Percentiles rank a stretch among this genome's conserved stretches.
Conservation (phyloP, 1,140 invertebrate species). For the Nasonia longicornis region DNA sequence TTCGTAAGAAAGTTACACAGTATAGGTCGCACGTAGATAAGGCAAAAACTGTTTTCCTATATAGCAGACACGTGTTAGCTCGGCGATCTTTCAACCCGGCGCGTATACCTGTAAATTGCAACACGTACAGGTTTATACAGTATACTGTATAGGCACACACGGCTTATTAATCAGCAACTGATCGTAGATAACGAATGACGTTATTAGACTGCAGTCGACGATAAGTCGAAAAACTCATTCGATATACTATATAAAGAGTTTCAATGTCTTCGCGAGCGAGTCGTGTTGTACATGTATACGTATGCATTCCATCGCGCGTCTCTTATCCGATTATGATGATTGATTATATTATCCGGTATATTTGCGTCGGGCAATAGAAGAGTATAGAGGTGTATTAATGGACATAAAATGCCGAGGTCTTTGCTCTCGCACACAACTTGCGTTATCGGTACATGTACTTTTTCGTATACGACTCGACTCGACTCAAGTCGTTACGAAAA, state of each 20-base stretch:
- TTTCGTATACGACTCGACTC: too few species aligned
- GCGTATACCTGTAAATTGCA: neutral
- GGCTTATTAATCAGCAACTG: neutral
- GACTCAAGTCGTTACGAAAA: too few species aligned
- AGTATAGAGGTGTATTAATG: neutral
- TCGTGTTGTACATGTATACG: neutral
- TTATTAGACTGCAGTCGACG: neutral
- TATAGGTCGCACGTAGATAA: neutral
- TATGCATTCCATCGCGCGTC: slow-evolving; percentile 3
- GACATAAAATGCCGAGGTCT: slow-evolving; percentile 16
- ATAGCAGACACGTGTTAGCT: neutral
- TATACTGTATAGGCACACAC: neutral
- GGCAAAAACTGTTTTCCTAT: neutral
- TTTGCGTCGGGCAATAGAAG: too few species aligned
- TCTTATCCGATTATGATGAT: slow-evolving; percentile 1
- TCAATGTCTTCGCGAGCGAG: too few species aligned
- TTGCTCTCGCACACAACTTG: neutral
- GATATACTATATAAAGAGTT: too few species aligned
- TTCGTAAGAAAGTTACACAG: neutral
- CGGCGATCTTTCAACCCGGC: too few species aligned
- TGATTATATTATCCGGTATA: neutral
- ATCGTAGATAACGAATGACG: neutral
- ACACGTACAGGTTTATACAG: neutral
- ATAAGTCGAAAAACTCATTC: neutral
- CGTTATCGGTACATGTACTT: neutral